Evolutionary conservation across 2,797 vertebrate genomes (phyloP).

Genomic region (Sylvilagus floridanus): DNA sequence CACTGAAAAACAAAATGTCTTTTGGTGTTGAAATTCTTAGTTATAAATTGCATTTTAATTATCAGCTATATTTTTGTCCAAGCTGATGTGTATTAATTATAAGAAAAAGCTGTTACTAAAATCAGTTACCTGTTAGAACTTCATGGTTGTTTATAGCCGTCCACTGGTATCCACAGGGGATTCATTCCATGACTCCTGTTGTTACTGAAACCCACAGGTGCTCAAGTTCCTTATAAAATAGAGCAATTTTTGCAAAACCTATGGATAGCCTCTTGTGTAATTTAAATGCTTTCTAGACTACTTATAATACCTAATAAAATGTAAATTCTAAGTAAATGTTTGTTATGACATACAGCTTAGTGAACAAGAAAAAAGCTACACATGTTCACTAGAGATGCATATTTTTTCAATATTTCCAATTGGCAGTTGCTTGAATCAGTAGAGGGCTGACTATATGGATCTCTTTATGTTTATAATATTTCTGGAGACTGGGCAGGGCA

Average conservation of each 20-base stretch:
- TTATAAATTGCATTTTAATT: neutral
- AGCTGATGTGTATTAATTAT: neutral
- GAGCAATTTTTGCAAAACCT: neutral
- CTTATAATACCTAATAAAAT: neutral
- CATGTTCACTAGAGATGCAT: neutral
- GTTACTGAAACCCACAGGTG: neutral
- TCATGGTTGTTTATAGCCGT: neutral
- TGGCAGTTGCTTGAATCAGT: neutral
- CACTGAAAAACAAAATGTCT: neutral
- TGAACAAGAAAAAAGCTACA: neutral
- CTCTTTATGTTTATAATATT: neutral
- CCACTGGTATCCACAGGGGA: too few relatives aligned
- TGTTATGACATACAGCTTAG: neutral
- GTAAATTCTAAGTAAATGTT: too few relatives aligned
- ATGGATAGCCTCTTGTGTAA: neutral
- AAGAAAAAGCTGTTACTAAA: neutral
- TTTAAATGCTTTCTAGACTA: neutral
- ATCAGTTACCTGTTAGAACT: neutral
- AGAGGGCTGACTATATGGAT: too few relatives aligned
- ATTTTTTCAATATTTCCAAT: neutral
- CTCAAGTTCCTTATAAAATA: neutral
- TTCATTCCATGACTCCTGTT: neutral
- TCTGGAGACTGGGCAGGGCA: neutral
- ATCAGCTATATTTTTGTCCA: neutral
- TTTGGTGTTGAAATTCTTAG: neutral